Evolutionary conservation across 1,140 invertebrate genomes (phyloP).

Genomic region (Cyclina sinensis): DNA sequence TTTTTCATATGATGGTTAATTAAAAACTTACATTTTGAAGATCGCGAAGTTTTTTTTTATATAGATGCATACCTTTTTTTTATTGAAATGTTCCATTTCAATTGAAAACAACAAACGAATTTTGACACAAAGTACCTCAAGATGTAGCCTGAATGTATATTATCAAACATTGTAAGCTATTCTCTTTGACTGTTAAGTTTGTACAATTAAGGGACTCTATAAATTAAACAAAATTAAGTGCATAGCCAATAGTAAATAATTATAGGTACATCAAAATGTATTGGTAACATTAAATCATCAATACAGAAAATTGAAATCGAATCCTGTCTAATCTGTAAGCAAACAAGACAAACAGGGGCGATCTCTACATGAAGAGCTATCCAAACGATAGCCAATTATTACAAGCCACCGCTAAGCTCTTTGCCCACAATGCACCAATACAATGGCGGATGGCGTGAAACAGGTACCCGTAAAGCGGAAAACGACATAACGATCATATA

Average conservation of each 20-base stretch:
- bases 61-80: too few species aligned
- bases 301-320: slow-evolving; percentile 38
- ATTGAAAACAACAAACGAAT: too few species aligned
- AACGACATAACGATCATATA: slow-evolving; percentile 37
- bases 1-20: too few species aligned
- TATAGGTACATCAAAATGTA: neutral
- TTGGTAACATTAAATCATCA: neutral
- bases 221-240: neutral
- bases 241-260: neutral
- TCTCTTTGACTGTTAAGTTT: too few species aligned
- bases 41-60: too few species aligned
- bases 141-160: too few species aligned
- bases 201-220: neutral
- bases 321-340: slow-evolving; percentile 13
- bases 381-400: slow-evolving; percentile 55
- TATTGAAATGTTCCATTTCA: too few species aligned
- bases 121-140: too few species aligned
- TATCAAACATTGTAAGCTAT: too few species aligned
- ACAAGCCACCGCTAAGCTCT: slow-evolving; percentile 32
- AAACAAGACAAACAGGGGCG: slow-evolving; percentile 33
- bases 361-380: slow-evolving; percentile 15
- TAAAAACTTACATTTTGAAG: too few species aligned
- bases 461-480: neutral
- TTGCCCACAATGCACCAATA: slow-evolving; percentile 26
- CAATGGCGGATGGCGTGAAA: neutral